These are phyloP conservation scores for Microcebus murinus DNA, from an alignment of 2,113 vertebrate genomes.

Conservation along the genomic window DNA sequence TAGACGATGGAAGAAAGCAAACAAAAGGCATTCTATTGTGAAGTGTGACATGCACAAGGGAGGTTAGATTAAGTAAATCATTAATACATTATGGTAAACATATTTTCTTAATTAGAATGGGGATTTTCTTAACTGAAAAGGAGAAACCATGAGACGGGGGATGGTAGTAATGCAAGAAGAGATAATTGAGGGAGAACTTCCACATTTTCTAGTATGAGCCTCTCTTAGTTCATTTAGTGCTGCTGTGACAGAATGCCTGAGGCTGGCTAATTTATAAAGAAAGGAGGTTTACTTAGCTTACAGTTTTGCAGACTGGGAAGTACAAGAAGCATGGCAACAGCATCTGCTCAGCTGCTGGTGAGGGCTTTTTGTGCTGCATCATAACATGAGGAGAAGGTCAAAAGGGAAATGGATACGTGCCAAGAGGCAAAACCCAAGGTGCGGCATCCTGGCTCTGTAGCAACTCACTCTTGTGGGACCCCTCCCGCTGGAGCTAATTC, in stretches of 20 bases:
- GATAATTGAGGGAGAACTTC: not conserved
- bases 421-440: not conserved
- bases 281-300: not conserved
- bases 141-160: not conserved
- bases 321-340: not conserved
- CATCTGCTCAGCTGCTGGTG: not conserved
- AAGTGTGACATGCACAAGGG: not conserved
- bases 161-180: not conserved
- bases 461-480: not conserved
- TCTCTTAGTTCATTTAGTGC: not conserved
- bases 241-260: not conserved
- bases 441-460: not conserved
- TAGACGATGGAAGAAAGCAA: not conserved
- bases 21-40: not conserved
- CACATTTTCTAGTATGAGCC: not conserved
- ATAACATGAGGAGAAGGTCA: not conserved
- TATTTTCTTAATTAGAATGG: conserved; percentile 33
- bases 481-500: not conserved
- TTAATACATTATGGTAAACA: not conserved
- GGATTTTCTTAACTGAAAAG: conserved; percentile 30
- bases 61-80: conserved; percentile 19
- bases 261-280: not conserved
- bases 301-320: not conserved
- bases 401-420: not conserved
- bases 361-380: not conserved